Evolutionary conservation across 2,888 invertebrate genomes (phyloP).

Genomic region (Stenurella melanura): DNA sequence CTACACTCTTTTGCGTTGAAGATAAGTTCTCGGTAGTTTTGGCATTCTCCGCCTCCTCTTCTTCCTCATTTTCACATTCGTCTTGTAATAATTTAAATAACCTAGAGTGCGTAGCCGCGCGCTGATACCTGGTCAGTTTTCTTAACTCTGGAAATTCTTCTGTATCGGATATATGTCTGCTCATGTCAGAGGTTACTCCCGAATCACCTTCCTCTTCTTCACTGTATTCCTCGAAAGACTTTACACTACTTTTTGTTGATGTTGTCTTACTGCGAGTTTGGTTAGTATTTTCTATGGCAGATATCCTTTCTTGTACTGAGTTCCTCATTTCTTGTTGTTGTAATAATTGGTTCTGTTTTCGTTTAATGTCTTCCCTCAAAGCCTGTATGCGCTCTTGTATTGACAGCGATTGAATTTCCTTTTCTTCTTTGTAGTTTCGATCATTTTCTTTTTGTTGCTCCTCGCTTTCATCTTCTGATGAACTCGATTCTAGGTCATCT

Average conservation of each 20-base stretch:
- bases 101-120: constrained; percentile 84
- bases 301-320: constrained; percentile 62
- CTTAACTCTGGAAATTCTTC: constrained; percentile 79
- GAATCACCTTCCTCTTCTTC: constrained; percentile 80
- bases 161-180: constrained; percentile 80
- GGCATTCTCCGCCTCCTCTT: constrained; percentile 55
- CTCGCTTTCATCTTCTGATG: constrained; percentile 50
- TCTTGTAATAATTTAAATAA: constrained; percentile 81
- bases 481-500: constrained; percentile 40
- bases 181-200: constrained; percentile 82
- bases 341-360: constrained; percentile 54
- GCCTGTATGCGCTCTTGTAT: constrained; percentile 70
- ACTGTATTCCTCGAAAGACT: constrained; percentile 70
- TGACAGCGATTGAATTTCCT: constrained; percentile 57
- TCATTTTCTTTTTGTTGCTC: constrained; percentile 44
- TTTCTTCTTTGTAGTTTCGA: constrained; percentile 52
- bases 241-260: constrained; percentile 67
- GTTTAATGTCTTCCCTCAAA: constrained; percentile 65
- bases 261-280: constrained; percentile 59
- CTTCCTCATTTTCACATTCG: constrained; percentile 73
- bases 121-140: constrained; percentile 79
- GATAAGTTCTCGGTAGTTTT: constrained; percentile 50
- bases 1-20: constrained; percentile 47
- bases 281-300: constrained; percentile 55
- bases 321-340: constrained; percentile 58